Percentiles rank a stretch among this genome's conserved stretches.
Evolutionary conservation across 2,888 invertebrate genomes (phyloP).

Genomic region (Entomobrya proxima): DNA sequence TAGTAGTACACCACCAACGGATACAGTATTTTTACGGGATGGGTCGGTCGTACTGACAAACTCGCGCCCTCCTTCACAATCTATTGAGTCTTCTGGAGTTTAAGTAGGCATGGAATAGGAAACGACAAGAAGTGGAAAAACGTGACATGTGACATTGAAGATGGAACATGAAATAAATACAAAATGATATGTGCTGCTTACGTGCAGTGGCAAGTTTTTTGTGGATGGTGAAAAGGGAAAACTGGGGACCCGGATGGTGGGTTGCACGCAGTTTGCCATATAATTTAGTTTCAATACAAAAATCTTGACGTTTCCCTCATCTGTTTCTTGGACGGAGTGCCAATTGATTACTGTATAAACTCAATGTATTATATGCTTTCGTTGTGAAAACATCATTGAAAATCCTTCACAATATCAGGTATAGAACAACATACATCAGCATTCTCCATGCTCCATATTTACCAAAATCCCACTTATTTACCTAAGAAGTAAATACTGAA

Average conservation of each 20-base stretch:
- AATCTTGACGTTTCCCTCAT: not conserved
- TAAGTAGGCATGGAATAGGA: constrained; percentile 62
- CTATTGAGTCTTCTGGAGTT: constrained; percentile 62
- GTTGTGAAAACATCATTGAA: no score
- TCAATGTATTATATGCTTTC: not conserved
- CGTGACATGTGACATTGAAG: constrained; percentile 59
- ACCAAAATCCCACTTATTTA: not conserved
- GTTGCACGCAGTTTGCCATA: not conserved
- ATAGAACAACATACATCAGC: no score
- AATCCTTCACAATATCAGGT: no score
- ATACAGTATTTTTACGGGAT: not conserved
- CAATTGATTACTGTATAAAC: constrained; percentile 36
- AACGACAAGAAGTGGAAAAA: constrained; percentile 59
- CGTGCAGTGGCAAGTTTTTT: not conserved
- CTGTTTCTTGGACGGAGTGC: not conserved
- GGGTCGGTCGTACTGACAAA: constrained; percentile 36
- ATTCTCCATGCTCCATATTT: no score
- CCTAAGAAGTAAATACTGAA: constrained; percentile 4
- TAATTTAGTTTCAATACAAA: constrained; percentile 4
- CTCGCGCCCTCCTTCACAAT: constrained; percentile 30
- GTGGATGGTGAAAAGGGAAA: constrained; percentile 3
- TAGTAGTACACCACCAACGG: not conserved
- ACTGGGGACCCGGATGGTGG: not conserved
- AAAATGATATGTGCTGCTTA: constrained; percentile 27
- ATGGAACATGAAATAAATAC: constrained; percentile 57